A percentile compares a stretch with the other conserved stretches of the same genome.
phyloP scores from a whole-genome alignment of 1,140 invertebrate genomes.

The Bombus vancouverensis region DNA sequence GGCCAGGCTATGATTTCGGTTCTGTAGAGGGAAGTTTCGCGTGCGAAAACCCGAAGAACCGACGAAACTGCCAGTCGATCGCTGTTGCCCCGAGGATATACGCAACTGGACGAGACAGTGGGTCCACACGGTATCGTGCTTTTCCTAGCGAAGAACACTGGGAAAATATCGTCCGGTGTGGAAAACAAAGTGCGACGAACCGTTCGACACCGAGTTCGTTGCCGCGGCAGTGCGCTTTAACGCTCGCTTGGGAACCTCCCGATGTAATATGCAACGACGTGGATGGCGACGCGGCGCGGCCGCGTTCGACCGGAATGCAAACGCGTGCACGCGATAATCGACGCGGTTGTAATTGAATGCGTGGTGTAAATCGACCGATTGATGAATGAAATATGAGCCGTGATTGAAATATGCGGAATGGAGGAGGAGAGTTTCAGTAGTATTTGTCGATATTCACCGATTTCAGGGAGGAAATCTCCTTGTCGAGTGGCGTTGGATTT shows the following conservation, averaged over 20 bases:
- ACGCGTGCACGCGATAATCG: constrained; percentile 28
- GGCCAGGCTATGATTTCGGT: constrained; percentile 4
- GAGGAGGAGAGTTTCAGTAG: too few species aligned
- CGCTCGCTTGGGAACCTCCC: constrained; percentile 4
- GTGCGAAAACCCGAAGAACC: neutral
- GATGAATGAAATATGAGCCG: constrained; percentile 17
- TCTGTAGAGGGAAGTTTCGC: constrained; percentile 16
- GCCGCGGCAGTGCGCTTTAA: constrained; percentile 23
- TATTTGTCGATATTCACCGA: neutral
- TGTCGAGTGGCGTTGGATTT: too few species aligned
- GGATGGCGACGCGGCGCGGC: neutral
- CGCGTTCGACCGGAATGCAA: constrained; percentile 22
- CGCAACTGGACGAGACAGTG: neutral
- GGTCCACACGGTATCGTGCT: neutral
- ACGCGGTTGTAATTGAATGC: constrained; percentile 27
- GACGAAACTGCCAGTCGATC: neutral
- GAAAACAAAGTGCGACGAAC: constrained; percentile 1
- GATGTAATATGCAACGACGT: constrained; percentile 30
- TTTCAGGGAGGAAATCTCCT: neutral
- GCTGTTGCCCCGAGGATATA: neutral
- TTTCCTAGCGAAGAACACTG: neutral
- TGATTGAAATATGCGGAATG: neutral
- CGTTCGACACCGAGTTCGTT: neutral
- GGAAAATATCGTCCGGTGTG: neutral
- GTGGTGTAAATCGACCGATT: constrained; percentile 32